These are phyloP conservation scores for Parnassius glacialis DNA, from an alignment of 2,888 invertebrate species.

Conservation along the genomic window DNA sequence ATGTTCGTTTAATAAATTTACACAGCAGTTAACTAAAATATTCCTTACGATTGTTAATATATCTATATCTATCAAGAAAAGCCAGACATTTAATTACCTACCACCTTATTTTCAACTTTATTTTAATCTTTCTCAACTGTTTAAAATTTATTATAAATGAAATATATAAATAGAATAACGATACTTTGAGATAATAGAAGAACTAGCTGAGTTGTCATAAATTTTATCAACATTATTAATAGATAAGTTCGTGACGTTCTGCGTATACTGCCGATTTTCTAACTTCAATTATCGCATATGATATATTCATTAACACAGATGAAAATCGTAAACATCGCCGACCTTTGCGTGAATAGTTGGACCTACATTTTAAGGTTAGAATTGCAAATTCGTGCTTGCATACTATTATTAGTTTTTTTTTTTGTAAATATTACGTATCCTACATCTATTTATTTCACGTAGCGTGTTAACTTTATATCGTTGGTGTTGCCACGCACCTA, in stretches of 20 bases:
- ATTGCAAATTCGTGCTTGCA: constrained; percentile 38
- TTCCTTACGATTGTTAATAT: too few species aligned
- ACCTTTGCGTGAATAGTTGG: constrained; percentile 45
- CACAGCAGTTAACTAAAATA: too few species aligned
- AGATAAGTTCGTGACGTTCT: constrained; percentile 35
- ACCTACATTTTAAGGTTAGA: constrained; percentile 45
- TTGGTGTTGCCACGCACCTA: too few species aligned
- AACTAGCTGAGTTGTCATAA: constrained; percentile 8
- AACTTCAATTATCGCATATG: constrained; percentile 31
- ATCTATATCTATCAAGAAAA: too few species aligned
- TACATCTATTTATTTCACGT: neutral
- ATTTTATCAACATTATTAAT: constrained; percentile 25
- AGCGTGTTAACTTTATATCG: neutral
- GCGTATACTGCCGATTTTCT: constrained; percentile 30
- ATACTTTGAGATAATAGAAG: neutral
- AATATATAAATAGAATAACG: too few species aligned
- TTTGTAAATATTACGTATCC: constrained; percentile 6
- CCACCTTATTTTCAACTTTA: too few species aligned
- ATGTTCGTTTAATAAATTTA: too few species aligned
- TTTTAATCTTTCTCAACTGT: too few species aligned
- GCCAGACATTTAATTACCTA: too few species aligned
- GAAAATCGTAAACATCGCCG: constrained; percentile 48
- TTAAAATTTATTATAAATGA: too few species aligned
- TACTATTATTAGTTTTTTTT: constrained; percentile 7
- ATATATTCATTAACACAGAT: constrained; percentile 45